Evolutionary conservation across 2,888 invertebrate species (phyloP).

Genomic region (Lottia scabra): DNA sequence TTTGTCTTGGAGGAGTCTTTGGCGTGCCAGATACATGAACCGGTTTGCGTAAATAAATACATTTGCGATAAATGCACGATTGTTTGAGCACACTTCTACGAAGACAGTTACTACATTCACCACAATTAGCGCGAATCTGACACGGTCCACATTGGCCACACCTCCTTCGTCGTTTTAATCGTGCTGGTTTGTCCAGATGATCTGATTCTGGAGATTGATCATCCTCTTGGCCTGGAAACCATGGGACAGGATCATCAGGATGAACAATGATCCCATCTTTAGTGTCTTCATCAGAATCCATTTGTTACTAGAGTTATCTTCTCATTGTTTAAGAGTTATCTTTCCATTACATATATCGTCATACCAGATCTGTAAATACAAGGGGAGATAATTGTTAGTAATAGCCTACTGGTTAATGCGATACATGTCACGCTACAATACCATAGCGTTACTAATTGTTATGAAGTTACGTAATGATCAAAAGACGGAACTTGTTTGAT

Average conservation of each 20-base stretch:
- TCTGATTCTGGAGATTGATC: not conserved
- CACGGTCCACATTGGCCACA: constrained; percentile 64
- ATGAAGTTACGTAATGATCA: too few species aligned
- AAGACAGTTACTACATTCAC: constrained; percentile 59
- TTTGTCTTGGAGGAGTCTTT: too few species aligned
- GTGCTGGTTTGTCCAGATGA: not conserved
- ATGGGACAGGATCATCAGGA: not conserved
- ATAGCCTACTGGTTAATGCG: too few species aligned
- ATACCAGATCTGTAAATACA: too few species aligned
- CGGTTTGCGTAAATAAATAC: constrained; percentile 54
- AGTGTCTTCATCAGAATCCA: not conserved
- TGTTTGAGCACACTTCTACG: constrained; percentile 59
- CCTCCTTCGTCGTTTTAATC: constrained; percentile 52
- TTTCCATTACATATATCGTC: too few species aligned
- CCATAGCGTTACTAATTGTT: too few species aligned
- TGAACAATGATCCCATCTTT: not conserved
- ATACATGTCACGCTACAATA: too few species aligned
- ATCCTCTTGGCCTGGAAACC: not conserved
- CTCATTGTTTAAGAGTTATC: too few species aligned
- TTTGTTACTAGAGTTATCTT: not conserved
- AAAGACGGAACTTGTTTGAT: too few species aligned
- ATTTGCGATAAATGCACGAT: constrained; percentile 61
- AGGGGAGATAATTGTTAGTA: too few species aligned
- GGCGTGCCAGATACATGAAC: not conserved
- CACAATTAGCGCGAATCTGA: constrained; percentile 61